Conservation (phyloP, 2,113 vertebrate genomes). For the Castor canadensis region DNA sequence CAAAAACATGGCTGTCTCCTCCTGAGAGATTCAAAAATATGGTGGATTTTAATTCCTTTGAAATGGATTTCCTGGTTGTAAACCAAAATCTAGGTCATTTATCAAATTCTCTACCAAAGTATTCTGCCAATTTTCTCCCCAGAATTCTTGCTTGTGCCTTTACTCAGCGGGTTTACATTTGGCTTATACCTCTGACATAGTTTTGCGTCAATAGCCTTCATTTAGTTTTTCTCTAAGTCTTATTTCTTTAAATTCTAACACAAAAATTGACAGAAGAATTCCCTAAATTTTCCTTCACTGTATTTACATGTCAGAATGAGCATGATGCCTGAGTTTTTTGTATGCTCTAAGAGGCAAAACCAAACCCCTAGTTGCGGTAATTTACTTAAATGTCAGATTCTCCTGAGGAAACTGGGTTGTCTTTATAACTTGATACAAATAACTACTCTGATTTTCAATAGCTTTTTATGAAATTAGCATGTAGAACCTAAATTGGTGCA, state of each 20-base stretch:
- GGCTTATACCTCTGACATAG: not conserved
- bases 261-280: constrained; percentile 39
- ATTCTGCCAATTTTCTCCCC: not conserved
- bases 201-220: not conserved
- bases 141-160: not conserved
- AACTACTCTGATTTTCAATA: constrained; percentile 73
- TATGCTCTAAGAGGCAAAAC: constrained; percentile 37
- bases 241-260: constrained; percentile 32
- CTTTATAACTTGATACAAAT: constrained; percentile 76
- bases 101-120: not conserved
- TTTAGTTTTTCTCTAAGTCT: not conserved
- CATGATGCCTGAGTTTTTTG: constrained; percentile 7
- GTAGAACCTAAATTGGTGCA: constrained; percentile 66
- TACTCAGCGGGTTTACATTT: not conserved
- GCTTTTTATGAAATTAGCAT: constrained; percentile 77
- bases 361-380: constrained; percentile 57
- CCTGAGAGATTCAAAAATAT: not conserved
- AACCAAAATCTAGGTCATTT: not conserved
- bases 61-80: not conserved
- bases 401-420: constrained; percentile 59
- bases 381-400: constrained; percentile 68
- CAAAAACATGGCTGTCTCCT: not conserved
- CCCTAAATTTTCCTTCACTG: constrained; percentile 26
- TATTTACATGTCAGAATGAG: constrained; percentile 54
- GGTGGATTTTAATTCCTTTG: constrained; percentile 3